Conservation (phyloP, 2,888 invertebrate species). For the Philaethria dido region DNA sequence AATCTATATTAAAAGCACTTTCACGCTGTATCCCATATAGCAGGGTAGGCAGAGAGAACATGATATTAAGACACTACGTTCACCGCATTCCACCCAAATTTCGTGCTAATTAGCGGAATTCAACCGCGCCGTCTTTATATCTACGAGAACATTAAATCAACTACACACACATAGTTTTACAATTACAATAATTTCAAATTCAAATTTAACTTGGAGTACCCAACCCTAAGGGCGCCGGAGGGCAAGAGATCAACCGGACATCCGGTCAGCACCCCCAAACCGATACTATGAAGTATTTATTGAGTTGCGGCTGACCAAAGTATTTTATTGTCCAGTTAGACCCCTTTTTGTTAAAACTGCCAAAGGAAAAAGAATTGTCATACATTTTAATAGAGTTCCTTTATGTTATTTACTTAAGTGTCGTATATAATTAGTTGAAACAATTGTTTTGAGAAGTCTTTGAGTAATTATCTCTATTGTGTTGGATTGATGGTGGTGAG, state of each 20-base stretch:
- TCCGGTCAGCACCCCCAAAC: slow-evolving; percentile 78
- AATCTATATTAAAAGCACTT: too few species aligned
- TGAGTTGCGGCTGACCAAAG: slow-evolving; percentile 80
- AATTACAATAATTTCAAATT: slow-evolving; percentile 43
- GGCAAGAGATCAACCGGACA: slow-evolving; percentile 77
- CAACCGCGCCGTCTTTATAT: too few species aligned
- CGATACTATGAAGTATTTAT: slow-evolving; percentile 84
- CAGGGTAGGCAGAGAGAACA: too few species aligned
- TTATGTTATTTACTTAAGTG: slow-evolving; percentile 57
- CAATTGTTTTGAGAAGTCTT: slow-evolving; percentile 51
- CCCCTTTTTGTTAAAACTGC: slow-evolving; percentile 62
- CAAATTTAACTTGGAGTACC: slow-evolving; percentile 52
- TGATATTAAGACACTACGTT: too few species aligned
- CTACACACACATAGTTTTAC: slow-evolving; percentile 6
- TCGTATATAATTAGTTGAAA: slow-evolving; percentile 66
- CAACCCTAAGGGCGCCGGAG: slow-evolving; percentile 57
- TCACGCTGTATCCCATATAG: too few species aligned
- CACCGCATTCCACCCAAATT: too few species aligned
- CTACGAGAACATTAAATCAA: too few species aligned
- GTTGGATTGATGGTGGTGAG: slow-evolving; percentile 17
- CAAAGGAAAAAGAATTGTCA: slow-evolving; percentile 49
- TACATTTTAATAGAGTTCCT: slow-evolving; percentile 39
- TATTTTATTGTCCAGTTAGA: slow-evolving; percentile 79
- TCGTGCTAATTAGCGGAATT: too few species aligned
- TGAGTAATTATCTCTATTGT: slow-evolving; percentile 33